Base-by-base conservation (phyloP, 2,113 vertebrate genomes). In the Nyctereutes procyonoides region DNA sequence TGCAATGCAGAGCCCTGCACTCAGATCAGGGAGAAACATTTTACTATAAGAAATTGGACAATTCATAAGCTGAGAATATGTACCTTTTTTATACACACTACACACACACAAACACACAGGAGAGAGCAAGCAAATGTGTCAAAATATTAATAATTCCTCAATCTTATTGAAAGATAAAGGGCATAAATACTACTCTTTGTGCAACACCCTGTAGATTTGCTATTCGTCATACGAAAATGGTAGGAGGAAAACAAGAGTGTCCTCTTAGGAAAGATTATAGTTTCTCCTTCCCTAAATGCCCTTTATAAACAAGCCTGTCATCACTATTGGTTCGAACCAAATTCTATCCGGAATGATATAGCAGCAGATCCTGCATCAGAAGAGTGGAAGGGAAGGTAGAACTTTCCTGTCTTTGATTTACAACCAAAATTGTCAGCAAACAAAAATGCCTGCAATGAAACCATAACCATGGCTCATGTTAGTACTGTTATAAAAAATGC, bases 391-490 rank as follows among this genome's bases (percentile, higher is more conserved):
- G 76, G 22, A 95, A 76, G 28, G 81, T 53, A 93, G 26, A 90
- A 93, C 12, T 62, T 55, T 71, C 88, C 95, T 97, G 60, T 85
- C 81, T 96, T 91, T 95, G 90, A 96, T 97, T 96, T 98, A 98
- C 58, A 91, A 86, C 88, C 77, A 92, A 96, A 97, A 88, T 91
- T 92, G 82, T 98, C 88, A 97, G 85, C 77, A 97, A 96, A 92
- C 71, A 19, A 71, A n/a, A 20, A 35, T 71, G 17, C 3, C 17
- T 20, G n/a, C 8, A 69, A 71, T 35, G 17, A 71, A 19, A 71
- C n/a, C 8, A 71, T 17, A 71, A 71, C 67, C 8, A 20, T 11
- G 17, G 67, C n/a, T 71, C 63, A 22, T n/a, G 32, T 71, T 35
- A 35, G n/a, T 71, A 71, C n/a, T 1, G n/a, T 71, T 71, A 35